phyloP scores from a whole-genome alignment of 2,888 invertebrate genomes.

The Anodontia alba region DNA sequence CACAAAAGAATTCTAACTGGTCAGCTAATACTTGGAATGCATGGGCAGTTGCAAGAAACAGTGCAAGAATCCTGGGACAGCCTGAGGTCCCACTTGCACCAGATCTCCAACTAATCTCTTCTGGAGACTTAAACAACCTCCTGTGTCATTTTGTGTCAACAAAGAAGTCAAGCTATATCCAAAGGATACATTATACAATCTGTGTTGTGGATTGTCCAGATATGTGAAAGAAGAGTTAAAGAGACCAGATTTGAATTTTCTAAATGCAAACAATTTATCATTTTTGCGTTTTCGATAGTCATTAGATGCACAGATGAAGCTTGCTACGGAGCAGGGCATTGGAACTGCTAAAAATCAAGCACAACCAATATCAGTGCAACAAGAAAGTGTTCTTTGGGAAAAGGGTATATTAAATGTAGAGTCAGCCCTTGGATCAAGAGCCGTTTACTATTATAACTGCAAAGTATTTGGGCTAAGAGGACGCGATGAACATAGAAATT shows the following conservation, averaged over 20 bases:
- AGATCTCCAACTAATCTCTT: no score
- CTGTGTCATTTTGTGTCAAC: no score
- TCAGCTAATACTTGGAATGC: not conserved
- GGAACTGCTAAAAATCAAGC: not conserved
- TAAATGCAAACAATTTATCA: no score
- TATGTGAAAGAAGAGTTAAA: no score
- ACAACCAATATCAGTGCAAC: conserved; percentile 21
- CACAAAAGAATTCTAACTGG: not conserved
- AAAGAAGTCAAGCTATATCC: no score
- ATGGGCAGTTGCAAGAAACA: not conserved
- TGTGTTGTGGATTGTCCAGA: no score
- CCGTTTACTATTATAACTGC: conserved; percentile 36
- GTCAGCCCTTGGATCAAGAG: not conserved
- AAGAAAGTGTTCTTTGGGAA: conserved; percentile 26
- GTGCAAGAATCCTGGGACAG: no score
- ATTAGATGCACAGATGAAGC: not conserved
- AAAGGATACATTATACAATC: no score
- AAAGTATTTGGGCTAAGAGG: conserved; percentile 43
- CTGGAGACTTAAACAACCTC: no score
- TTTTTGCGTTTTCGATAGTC: no score
- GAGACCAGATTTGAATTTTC: no score
- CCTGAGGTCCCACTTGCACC: no score
- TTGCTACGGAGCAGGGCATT: not conserved
- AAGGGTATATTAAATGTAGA: not conserved
- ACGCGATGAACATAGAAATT: conserved; percentile 20